Percentiles rank a stretch among this genome's conserved stretches.
phyloP scores from a whole-genome alignment of 2,888 invertebrate genomes.

The Beris chalybata region DNA sequence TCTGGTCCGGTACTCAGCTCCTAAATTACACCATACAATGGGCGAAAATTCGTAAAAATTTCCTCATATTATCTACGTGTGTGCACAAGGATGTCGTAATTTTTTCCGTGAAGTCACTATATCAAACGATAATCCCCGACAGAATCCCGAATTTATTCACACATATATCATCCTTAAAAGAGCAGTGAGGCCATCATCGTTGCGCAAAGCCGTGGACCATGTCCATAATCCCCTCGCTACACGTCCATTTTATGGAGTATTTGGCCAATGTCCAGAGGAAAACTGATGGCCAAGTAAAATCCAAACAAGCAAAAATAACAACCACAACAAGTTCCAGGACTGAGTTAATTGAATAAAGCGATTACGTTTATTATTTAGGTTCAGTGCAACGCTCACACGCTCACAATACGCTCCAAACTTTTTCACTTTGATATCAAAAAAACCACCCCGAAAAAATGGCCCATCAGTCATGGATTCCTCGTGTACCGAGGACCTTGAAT shows the following conservation, averaged over 20 bases:
- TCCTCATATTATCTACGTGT: conserved; percentile 1
- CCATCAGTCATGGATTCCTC: too few relatives aligned
- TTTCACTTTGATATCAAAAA: too few relatives aligned
- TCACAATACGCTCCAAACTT: too few relatives aligned
- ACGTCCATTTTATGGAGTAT: neutral
- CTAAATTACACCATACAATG: neutral
- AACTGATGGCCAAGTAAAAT: conserved; percentile 9
- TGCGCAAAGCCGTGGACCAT: conserved; percentile 1
- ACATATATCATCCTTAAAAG: conserved; percentile 44
- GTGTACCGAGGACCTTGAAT: neutral
- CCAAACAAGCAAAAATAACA: conserved; percentile 32
- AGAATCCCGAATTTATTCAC: conserved; percentile 44
- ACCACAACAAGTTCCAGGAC: conserved; percentile 26
- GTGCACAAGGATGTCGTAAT: conserved; percentile 24
- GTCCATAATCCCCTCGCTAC: conserved; percentile 7
- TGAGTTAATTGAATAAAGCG: conserved; percentile 44
- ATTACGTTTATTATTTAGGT: conserved; percentile 38
- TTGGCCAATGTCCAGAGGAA: neutral
- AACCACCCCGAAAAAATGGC: too few relatives aligned
- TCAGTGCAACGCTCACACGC: neutral
- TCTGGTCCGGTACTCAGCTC: too few relatives aligned
- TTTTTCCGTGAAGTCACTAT: conserved; percentile 41
- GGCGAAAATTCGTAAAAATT: neutral
- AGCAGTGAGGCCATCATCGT: conserved; percentile 11
- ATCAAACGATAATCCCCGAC: conserved; percentile 43